Evolutionary conservation across 2,888 invertebrate genomes (phyloP), one percentile per base, ranked within the genome.

Genomic region (Ligdia adustata): DNA sequence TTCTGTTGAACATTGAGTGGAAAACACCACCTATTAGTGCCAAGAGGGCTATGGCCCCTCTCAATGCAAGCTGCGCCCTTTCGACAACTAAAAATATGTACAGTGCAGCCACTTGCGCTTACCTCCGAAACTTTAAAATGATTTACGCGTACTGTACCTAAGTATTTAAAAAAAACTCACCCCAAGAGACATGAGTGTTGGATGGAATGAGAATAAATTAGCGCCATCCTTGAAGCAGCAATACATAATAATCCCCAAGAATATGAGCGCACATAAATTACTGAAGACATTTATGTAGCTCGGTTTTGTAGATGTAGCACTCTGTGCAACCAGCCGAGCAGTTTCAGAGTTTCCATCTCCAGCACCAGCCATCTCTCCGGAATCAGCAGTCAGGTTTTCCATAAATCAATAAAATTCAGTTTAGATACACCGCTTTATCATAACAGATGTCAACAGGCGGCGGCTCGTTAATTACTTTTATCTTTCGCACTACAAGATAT

Each of bases 161-260:
- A n/a, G n/a, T n/a, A n/a, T n/a, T n/a, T n/a, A 22, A 34, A 9
- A 11, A 27, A 35, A 18, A 65, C 89, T 84, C 76, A 91, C 91
- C 67, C 90, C 91, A 12, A 89, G 49, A 24, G 85, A 66, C 90
- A 91, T 90, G 12, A 89, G 63, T 40, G 70, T 80, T 9, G 91
- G 91, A 66, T 91, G 91, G 65, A 90, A 90, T 7, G 91, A 80
- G 66, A 91, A 91, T 29, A 91, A 64, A 2, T 73, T 46, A 7
- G 72, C 74, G 1, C 74, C 84, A 60, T 81, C 64, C 39, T 63
- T 70, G 52, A 89, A 86, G 57, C 82, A 81, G 54, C 82, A 82
- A 42, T 82, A 89, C 24, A 62, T 43, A 16, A 90, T 77, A 29
- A 87, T 77, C 11, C 75, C 78, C 26, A 82, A 52, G 52, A 87